These are phyloP conservation scores for Heliconius ismenius DNA, from an alignment of 2,888 invertebrate genomes.

Conservation along the genomic window DNA sequence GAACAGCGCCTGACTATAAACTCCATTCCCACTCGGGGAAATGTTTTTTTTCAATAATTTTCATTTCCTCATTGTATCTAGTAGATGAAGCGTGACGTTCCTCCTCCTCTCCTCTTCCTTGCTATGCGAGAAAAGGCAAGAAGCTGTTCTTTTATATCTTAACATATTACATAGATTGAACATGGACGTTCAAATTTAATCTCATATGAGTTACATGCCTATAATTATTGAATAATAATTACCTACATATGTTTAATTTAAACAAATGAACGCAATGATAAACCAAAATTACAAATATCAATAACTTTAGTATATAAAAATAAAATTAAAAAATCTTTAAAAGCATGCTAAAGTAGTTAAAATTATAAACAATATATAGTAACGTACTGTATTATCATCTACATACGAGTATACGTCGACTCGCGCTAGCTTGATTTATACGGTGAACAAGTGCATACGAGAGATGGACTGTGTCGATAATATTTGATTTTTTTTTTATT, in stretches of 20 bases:
- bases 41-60: too few relatives aligned
- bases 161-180: neutral
- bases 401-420: conserved; percentile 44
- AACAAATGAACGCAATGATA: neutral
- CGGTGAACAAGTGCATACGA: conserved; percentile 60
- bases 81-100: too few relatives aligned
- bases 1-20: too few relatives aligned
- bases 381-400: conserved; percentile 57
- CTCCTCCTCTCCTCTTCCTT: too few relatives aligned
- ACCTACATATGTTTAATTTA: too few relatives aligned
- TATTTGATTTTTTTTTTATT: neutral
- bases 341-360: conserved; percentile 15
- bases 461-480: conserved; percentile 10
- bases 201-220: too few relatives aligned
- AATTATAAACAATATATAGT: conserved; percentile 22
- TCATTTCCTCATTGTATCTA: too few relatives aligned
- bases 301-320: neutral
- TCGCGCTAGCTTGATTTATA: conserved; percentile 68
- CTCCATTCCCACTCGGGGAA: too few relatives aligned
- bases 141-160: neutral
- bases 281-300: neutral
- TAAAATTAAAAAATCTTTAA: neutral
- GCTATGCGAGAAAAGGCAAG: neutral
- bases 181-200: too few relatives aligned
- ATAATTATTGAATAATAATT: too few relatives aligned